Evolutionary conservation across 2,888 invertebrate genomes (phyloP).

Genomic region (Drosophila subsilvestris): DNA sequence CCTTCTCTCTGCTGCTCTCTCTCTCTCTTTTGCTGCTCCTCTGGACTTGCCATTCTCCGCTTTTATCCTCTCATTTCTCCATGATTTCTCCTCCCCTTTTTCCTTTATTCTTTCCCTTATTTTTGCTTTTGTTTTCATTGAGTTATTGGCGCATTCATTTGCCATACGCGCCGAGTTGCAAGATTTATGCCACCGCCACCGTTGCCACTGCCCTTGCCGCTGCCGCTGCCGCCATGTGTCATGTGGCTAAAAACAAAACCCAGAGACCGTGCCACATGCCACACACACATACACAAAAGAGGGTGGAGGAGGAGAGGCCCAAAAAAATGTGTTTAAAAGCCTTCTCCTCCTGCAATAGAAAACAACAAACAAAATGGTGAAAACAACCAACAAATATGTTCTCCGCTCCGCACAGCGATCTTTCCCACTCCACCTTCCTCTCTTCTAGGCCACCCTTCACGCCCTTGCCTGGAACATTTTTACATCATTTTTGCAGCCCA

Average conservation of each 20-base stretch:
- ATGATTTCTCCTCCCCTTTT: constrained; percentile 25
- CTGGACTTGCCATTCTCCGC: neutral
- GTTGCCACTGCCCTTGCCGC: neutral
- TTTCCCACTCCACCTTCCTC: neutral
- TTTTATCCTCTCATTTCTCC: constrained; percentile 11
- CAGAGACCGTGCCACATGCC: constrained; percentile 9
- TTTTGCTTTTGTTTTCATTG: constrained; percentile 58
- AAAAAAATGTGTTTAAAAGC: constrained; percentile 61
- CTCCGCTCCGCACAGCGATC: constrained; percentile 6
- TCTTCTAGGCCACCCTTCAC: neutral
- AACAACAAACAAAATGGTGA: constrained; percentile 56
- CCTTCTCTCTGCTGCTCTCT: too few relatives aligned
- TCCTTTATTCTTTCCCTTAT: constrained; percentile 1
- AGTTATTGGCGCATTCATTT: constrained; percentile 78
- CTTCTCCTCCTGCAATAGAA: constrained; percentile 32
- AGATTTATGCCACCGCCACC: constrained; percentile 68
- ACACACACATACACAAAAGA: neutral
- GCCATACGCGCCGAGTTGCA: constrained; percentile 74
- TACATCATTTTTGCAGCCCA: neutral
- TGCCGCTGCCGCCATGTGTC: constrained; percentile 64
- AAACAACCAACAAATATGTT: constrained; percentile 58
- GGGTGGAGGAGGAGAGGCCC: neutral
- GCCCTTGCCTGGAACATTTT: neutral
- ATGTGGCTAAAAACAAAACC: constrained; percentile 72
- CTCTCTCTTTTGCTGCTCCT: neutral